Evolutionary conservation across 2,888 invertebrate species (phyloP), one percentile per base, ranked within the genome.

Genomic region (Hypomecis punctinalis): DNA sequence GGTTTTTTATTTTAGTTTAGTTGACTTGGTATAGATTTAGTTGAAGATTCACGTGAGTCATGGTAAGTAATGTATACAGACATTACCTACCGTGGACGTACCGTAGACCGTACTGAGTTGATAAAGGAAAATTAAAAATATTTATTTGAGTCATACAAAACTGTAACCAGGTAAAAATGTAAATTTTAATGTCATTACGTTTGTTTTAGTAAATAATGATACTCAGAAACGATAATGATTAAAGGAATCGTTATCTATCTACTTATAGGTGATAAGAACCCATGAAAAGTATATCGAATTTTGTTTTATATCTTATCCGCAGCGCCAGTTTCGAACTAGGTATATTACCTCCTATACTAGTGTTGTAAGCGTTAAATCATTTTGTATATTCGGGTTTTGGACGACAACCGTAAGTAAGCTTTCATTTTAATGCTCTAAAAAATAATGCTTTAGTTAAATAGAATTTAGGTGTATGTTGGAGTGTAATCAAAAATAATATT

Each of bases 201-300:
- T 11, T 11, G 0, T 13, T 9, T 51, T 39, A 37, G 23, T 8
- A 11, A 37, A 10, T 39, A 39, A 35, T 49, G 49, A 13, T 52
- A 40, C 61, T 45, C 47, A 54, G 54, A 64, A 62, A 11, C 37
- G 59, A 48, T 60, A 60, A 53, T 53, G 49, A 47, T 56, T 56
- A 61, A 37, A 52, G 60, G 52, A 45, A 53, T 52, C n/a, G 60
- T 65, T 65, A 65, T 65, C 60, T 65, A 65, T 65, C 60, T 59
- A 55, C 45, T 42, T 47, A 65, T 49, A 57, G 6, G 23, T 8
- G 59, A 61, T 60, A 49, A 59, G 8, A 13, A 51, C n/a, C 37
- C 46, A 45, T 43, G 43, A 51, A 45, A 58, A 51, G 39, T 42
- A 49, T 39, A 49, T 23, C 45, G 49, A 23, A 23, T 23, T 35